Evolutionary conservation across 2,797 vertebrate genomes (phyloP).

Genomic region (Propithecus perrieri): DNA sequence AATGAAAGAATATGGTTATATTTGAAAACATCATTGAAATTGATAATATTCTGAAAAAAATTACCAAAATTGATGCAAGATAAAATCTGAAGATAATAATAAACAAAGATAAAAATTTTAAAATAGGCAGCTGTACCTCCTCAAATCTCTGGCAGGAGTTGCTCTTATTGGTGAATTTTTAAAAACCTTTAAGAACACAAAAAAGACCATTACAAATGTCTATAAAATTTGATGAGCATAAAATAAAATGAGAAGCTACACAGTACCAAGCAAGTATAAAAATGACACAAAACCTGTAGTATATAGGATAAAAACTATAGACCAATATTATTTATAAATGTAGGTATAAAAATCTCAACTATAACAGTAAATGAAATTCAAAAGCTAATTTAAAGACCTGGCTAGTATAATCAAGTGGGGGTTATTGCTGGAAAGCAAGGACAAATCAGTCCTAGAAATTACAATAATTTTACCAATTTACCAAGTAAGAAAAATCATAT

Average conservation of each 20-base stretch:
- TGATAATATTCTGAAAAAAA: neutral
- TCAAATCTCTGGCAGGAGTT: neutral
- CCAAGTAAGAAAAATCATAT: conserved; percentile 31
- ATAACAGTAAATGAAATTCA: conserved; percentile 12
- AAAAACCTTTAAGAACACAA: neutral
- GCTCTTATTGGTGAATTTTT: neutral
- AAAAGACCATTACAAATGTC: neutral
- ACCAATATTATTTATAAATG: neutral
- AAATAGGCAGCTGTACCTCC: neutral
- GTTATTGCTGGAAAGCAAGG: conserved; percentile 22
- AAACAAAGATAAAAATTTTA: neutral
- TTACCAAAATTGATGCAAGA: conserved; percentile 6
- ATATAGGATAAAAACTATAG: neutral
- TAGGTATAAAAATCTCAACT: conserved; percentile 14
- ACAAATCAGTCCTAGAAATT: neutral
- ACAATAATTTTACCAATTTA: neutral
- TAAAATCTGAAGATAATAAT: neutral
- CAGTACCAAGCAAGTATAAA: neutral
- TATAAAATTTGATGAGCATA: conserved; percentile 6
- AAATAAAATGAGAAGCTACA: conserved; percentile 28
- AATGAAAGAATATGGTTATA: conserved; percentile 20
- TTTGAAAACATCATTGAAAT: neutral
- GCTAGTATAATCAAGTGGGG: neutral
- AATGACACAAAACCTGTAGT: neutral
- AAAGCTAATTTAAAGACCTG: conserved; percentile 20